Evolutionary conservation across 2,888 invertebrate species (phyloP), one percentile per base, ranked within the genome.

Genomic region (Trilocha varians): DNA sequence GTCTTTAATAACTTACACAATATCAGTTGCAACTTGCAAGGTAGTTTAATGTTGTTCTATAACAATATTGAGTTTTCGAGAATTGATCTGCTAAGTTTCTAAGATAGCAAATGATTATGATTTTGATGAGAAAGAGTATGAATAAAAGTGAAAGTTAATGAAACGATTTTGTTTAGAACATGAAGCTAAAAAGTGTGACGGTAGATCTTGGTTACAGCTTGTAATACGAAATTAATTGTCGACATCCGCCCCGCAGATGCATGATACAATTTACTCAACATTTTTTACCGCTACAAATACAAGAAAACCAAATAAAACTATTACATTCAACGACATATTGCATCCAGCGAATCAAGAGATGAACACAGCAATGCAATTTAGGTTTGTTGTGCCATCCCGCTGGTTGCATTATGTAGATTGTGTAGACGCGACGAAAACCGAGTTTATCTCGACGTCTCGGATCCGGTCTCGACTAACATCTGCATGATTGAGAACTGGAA

Each of bases 391-490:
- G 39, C 33, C 44, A 57, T 50, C 54, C 55, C 59, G 62, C 60
- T 57, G 52, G 65, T 62, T 77, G 70, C 80, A 80, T 80, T 80
- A 80, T 80, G 79, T 59, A 80, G 77, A 80, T 79, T 79, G 78
- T 57, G 39, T 59, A 58, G 69, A 59, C 61, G 51, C 57, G 49
- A 49, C 52, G 57, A 52, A 73, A 77, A 77, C 78, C 70, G 79
- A 80, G 79, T 83, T 84, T 83, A 84, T 84, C 83, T 65, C 78
- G 72, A 75, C 70, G 70, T 65, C 65, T 64, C 69, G 69, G 55
- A 83, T 84, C 79, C 83, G 78, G 74, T 76, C 65, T 74, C 65
- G 62, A 64, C 59, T 62, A 71, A 71, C 80, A 78, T 80, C 78
- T 78, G 79, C 70, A 70, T 67, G 57, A 61, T 62, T 64, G 69